These are phyloP conservation scores for Drepana arcuata DNA, from an alignment of 1,140 invertebrate genomes.

Conservation along the genomic window DNA sequence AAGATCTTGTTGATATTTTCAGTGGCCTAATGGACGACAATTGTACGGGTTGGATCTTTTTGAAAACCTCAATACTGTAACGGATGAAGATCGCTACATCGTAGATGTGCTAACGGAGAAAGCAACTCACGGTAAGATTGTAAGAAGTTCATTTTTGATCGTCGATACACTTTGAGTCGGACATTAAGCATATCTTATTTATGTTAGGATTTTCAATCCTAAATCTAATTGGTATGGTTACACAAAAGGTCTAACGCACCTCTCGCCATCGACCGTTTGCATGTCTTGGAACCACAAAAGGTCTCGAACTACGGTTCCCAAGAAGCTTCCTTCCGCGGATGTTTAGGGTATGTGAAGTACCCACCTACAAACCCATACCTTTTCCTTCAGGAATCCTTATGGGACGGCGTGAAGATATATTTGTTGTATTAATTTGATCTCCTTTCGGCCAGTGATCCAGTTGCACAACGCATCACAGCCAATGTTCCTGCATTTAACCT, in stretches of 20 bases:
- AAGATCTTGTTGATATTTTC: constrained; percentile 12
- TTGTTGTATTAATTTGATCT: constrained; percentile 9
- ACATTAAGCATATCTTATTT: not conserved
- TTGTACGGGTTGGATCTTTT: constrained; percentile 78
- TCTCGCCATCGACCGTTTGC: too few relatives aligned
- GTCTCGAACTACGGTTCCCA: too few relatives aligned
- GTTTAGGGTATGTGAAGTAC: too few relatives aligned
- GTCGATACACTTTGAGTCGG: not conserved
- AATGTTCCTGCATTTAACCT: constrained; percentile 47
- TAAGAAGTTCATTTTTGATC: not conserved
- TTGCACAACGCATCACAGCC: constrained; percentile 37
- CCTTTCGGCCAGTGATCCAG: constrained; percentile 48
- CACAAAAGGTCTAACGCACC: too few relatives aligned
- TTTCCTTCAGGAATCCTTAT: too few relatives aligned
- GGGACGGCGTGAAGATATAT: not conserved
- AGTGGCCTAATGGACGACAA: constrained; percentile 46
- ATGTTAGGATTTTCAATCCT: not conserved
- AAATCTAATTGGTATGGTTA: too few relatives aligned
- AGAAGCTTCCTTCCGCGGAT: too few relatives aligned
- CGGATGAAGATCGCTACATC: constrained; percentile 75
- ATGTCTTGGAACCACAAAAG: too few relatives aligned
- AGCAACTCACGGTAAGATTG: constrained; percentile 69
- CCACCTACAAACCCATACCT: too few relatives aligned
- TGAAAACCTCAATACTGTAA: constrained; percentile 74
- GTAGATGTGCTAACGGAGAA: constrained; percentile 85